Percentiles rank a stretch among this genome's conserved stretches.
phyloP scores from a whole-genome alignment of 2,888 invertebrate species.

The Orchesella flavescens region DNA sequence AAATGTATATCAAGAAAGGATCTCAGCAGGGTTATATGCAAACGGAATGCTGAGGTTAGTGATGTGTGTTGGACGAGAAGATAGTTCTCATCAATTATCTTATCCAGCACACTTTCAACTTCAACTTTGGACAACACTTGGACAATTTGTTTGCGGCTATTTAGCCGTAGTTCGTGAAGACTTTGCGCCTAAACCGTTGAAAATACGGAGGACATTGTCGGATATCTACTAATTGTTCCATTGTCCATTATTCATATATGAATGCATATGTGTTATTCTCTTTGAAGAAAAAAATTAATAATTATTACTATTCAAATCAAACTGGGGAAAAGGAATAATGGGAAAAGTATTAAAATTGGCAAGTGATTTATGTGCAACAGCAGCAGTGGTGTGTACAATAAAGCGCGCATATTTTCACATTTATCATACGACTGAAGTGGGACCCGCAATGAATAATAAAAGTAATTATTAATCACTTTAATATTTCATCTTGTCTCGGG shows the following conservation, averaged over 20 bases:
- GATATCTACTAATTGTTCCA: conserved; percentile 35
- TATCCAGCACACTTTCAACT: background rate
- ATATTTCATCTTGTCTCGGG: conserved; percentile 25
- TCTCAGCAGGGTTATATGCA: conserved; percentile 74
- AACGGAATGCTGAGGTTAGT: conserved; percentile 44
- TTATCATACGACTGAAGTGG: conserved; percentile 2
- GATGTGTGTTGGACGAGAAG: background rate
- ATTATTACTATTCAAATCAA: too few relatives aligned
- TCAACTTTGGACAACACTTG: too few relatives aligned
- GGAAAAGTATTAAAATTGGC: too few relatives aligned
- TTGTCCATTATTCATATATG: conserved; percentile 17
- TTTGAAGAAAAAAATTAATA: too few relatives aligned
- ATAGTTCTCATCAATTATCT: too few relatives aligned
- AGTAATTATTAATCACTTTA: conserved; percentile 14
- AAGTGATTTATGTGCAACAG: background rate
- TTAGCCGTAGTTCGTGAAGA: conserved; percentile 21
- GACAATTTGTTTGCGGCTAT: too few relatives aligned
- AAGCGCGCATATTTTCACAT: conserved; percentile 8
- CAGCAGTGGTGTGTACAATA: background rate
- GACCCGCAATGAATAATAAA: background rate
- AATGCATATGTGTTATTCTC: background rate
- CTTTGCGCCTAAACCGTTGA: conserved; percentile 34
- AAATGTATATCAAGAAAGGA: conserved; percentile 76
- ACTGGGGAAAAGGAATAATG: too few relatives aligned
- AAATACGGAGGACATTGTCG: conserved; percentile 34